These are phyloP conservation scores for Astatotilapia flaviijosephi DNA, from an alignment of 2,113 vertebrate genomes.

Conservation along the genomic window DNA sequence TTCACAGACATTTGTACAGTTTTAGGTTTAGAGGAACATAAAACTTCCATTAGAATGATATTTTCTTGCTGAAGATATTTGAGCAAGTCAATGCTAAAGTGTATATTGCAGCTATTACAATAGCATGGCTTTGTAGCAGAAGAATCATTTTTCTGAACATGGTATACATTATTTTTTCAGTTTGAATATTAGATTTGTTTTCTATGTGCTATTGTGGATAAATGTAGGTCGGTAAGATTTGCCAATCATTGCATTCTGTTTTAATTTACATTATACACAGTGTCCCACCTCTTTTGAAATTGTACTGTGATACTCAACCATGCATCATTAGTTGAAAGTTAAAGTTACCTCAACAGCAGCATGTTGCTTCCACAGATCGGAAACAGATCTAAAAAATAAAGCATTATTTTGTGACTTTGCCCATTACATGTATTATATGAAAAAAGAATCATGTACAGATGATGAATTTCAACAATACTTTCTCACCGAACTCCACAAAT, in stretches of 20 bases:
- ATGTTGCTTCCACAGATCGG: conserved; percentile 76
- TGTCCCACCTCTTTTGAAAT: not conserved
- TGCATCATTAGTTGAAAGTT: not conserved
- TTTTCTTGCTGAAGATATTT: not conserved
- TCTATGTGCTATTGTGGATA: not conserved
- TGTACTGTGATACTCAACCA: not conserved
- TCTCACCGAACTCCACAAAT: conserved; percentile 58
- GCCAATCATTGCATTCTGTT: not conserved
- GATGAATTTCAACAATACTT: not conserved
- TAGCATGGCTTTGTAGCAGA: not conserved
- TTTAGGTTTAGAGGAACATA: not conserved
- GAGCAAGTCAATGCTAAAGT: not conserved
- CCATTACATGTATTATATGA: not conserved
- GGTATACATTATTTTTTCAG: not conserved
- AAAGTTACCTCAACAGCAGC: conserved; percentile 67
- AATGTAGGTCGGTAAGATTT: not conserved
- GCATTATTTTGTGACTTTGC: not conserved
- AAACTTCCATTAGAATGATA: not conserved
- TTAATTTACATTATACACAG: not conserved
- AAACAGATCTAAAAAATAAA: conserved; percentile 63
- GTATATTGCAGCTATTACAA: not conserved
- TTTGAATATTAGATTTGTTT: not conserved
- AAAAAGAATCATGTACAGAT: not conserved
- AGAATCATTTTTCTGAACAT: not conserved
- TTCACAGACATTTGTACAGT: not conserved